Evolutionary conservation across 2,113 vertebrate genomes (phyloP), one percentile per base, ranked within the genome.

Genomic region (Aplodontia rufa): DNA sequence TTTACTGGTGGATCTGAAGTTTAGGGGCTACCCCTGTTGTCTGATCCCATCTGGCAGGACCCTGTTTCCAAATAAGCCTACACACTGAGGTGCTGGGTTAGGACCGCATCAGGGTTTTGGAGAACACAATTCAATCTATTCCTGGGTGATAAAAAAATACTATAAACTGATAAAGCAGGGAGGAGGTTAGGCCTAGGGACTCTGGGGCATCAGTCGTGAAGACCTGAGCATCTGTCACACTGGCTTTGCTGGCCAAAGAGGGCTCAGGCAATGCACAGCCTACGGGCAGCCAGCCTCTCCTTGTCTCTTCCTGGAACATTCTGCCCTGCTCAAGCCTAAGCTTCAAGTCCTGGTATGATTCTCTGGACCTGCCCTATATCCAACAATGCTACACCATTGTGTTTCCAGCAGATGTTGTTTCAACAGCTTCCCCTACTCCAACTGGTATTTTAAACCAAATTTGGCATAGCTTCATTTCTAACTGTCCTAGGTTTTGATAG

Each of bases 401-500:
- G 20, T 37, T 78, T 64, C 45, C 28, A 68, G 53, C 9, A 94
- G 76, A 51, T 84, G 64, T 49, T 64, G 13, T 49, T 72, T 58
- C 71, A 62, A 16, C 94, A 64, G 16, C 49, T 74, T 5, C 6
- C 12, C 37, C 62, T n/a, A 58, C 22, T 19, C 20, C 24, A 84
- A 85, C 3, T 22, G 35, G 53, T 35, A 51, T 16, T 88, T 60
- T 68, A 71, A 64, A 79, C n/a, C 68, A 72, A 78, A 90, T n/a
- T 40, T 93, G 45, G 20, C 35, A 91, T 14, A 90, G 26, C 32
- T 87, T 93, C 45, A 58, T 85, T 94, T 90, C 11, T 45, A 92
- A 79, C 80, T 49, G 69, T 26, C 79, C 93, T 87, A 91, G 85
- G 40, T 86, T 96, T 90, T 93, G 30, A 89, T 93, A 68, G 68